These are phyloP conservation scores for Tetragonula clypearis DNA, from an alignment of 1,140 invertebrate genomes.

Conservation along the genomic window DNA sequence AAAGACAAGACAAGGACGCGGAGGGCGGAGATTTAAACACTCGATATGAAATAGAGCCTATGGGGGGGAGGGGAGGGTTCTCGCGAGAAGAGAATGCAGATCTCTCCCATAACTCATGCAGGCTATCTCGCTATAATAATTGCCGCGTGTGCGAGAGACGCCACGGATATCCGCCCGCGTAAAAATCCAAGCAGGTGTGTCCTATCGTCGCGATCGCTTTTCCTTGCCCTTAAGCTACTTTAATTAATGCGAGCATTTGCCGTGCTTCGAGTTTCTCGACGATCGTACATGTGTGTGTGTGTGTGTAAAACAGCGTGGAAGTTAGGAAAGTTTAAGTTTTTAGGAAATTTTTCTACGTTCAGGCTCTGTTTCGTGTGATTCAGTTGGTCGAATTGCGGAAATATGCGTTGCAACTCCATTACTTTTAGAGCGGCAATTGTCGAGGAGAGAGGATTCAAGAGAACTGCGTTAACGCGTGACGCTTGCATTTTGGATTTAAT, in stretches of 20 bases:
- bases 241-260: background rate
- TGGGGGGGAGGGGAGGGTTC: constrained; percentile 37
- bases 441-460: background rate
- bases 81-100: constrained; percentile 64
- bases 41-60: constrained; percentile 71
- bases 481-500: background rate
- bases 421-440: background rate
- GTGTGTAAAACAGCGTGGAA: background rate
- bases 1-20: background rate
- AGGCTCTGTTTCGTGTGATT: background rate
- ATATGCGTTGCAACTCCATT: background rate
- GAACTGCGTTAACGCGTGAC: background rate
- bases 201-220: constrained; percentile 32
- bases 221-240: background rate
- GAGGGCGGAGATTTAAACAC: constrained; percentile 66
- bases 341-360: background rate
- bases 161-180: constrained; percentile 55
- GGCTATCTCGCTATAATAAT: constrained; percentile 67
- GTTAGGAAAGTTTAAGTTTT: no score
- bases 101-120: constrained; percentile 68
- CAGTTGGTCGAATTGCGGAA: background rate
- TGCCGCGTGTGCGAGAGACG: constrained; percentile 44
- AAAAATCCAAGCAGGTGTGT: constrained; percentile 56
- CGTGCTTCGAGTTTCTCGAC: background rate
- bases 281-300: background rate